Conservation (phyloP, 2,888 invertebrate genomes). For the Rambutsinella grinnellia region DNA sequence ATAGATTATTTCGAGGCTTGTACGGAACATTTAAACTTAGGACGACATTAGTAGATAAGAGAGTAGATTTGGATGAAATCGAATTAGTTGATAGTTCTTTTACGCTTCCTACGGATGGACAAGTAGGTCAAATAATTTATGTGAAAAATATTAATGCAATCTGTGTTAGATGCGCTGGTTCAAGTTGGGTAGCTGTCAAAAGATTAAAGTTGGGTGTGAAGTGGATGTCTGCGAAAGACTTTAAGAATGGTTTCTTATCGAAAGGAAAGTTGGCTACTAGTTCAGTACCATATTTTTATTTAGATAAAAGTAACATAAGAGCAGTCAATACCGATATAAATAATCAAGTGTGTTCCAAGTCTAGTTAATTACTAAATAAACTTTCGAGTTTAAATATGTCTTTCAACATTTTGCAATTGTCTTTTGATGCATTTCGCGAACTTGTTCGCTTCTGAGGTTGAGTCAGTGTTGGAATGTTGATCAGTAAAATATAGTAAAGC, state of each 20-base stretch:
- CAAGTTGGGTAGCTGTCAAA: conserved; percentile 75
- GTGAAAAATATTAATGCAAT: conserved; percentile 46
- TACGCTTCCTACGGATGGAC: conserved; percentile 1
- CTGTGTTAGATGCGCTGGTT: conserved; percentile 49
- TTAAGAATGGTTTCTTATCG: conserved; percentile 87
- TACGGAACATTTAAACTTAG: conserved; percentile 59
- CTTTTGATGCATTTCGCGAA: conserved; percentile 18
- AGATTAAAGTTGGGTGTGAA: conserved; percentile 78
- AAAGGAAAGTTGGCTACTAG: conserved; percentile 69
- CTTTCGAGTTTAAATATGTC: too few relatives aligned
- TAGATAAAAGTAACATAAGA: background rate
- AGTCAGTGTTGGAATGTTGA: background rate
- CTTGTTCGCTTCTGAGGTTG: conserved; percentile 8
- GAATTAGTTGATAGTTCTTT: conserved; percentile 23
- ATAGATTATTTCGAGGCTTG: conserved; percentile 80
- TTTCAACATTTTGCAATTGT: conserved; percentile 17
- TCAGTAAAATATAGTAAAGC: conserved; percentile 43
- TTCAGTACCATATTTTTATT: conserved; percentile 15
- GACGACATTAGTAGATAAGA: conserved; percentile 44
- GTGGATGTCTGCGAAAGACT: conserved; percentile 83
- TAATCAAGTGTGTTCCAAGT: too few relatives aligned
- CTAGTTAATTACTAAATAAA: too few relatives aligned
- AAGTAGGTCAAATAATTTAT: conserved; percentile 54
- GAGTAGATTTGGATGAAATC: conserved; percentile 59
- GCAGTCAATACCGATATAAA: background rate